A percentile compares a stretch with the other conserved stretches of the same genome.
Evolutionary conservation across 2,797 vertebrate species (phyloP).

Genomic region (Gambelia wislizenii): DNA sequence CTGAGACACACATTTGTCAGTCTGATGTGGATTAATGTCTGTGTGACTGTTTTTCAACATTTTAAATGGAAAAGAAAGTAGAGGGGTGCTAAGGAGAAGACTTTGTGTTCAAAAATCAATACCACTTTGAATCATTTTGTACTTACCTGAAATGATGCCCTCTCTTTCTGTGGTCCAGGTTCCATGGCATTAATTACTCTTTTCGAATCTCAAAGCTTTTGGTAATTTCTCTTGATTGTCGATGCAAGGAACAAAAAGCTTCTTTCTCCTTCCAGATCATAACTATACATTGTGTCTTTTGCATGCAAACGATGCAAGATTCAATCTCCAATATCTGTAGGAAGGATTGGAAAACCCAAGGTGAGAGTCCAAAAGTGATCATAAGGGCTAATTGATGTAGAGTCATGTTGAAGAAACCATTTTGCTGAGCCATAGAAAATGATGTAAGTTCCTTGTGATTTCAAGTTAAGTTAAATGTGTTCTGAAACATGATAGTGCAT

Average conservation of each 20-base stretch:
- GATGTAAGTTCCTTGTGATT: too few species aligned
- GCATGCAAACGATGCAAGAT: background rate
- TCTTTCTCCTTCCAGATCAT: background rate
- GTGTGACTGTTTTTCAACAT: constrained; percentile 45
- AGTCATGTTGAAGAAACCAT: too few species aligned
- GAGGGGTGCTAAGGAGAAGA: background rate
- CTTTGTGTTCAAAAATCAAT: constrained; percentile 33
- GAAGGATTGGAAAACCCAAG: too few species aligned
- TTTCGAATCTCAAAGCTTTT: constrained; percentile 10
- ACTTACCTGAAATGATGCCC: constrained; percentile 37
- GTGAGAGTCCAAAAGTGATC: too few species aligned
- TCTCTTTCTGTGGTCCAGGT: constrained; percentile 38
- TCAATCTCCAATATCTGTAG: background rate
- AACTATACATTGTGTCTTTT: background rate
- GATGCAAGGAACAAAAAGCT: background rate
- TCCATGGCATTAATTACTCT: constrained; percentile 37
- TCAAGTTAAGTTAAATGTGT: too few species aligned
- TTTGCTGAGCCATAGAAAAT: too few species aligned
- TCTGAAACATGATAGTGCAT: too few species aligned
- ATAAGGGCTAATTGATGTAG: too few species aligned
- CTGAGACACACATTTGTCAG: constrained; percentile 40
- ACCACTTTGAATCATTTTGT: constrained; percentile 42
- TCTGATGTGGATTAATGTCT: constrained; percentile 24
- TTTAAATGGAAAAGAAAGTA: constrained; percentile 43
- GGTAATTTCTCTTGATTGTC: constrained; percentile 14